Conservation (phyloP, 2,888 invertebrate species). For the Aphidoletes aphidimyza region DNA sequence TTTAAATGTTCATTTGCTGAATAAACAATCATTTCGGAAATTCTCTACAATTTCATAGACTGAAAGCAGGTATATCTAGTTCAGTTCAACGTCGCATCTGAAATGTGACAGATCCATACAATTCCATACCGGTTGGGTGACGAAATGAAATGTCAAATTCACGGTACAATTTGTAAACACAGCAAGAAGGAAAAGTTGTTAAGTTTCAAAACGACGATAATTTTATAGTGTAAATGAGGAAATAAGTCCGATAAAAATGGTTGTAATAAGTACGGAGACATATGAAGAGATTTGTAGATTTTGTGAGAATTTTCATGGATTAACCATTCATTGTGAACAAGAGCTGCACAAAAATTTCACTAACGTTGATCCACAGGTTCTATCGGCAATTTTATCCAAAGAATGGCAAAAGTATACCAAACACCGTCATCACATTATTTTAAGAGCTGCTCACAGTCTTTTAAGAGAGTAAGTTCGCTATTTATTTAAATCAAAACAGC, state of each 20-base stretch:
- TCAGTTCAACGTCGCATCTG: no score
- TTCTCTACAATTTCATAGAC: no score
- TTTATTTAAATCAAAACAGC: slow-evolving; percentile 27
- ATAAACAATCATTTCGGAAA: no score
- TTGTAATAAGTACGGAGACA: slow-evolving; percentile 59
- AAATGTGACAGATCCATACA: background rate
- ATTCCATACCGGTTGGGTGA: background rate
- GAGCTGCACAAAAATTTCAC: slow-evolving; percentile 71
- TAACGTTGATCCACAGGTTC: slow-evolving; percentile 70
- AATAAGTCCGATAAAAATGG: slow-evolving; percentile 56
- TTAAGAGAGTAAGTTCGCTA: slow-evolving; percentile 65
- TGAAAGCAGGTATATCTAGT: no score
- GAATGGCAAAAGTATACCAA: slow-evolving; percentile 76
- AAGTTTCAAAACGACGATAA: background rate
- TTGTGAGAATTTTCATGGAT: slow-evolving; percentile 70
- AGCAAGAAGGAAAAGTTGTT: background rate
- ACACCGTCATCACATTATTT: slow-evolving; percentile 71
- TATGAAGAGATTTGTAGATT: slow-evolving; percentile 70
- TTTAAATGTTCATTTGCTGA: no score
- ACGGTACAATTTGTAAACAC: background rate
- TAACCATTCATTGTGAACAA: slow-evolving; percentile 72
- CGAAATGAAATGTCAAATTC: background rate
- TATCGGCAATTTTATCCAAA: slow-evolving; percentile 77
- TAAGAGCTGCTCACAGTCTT: slow-evolving; percentile 70
- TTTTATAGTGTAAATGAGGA: background rate